Percentiles rank a stretch among this genome's conserved stretches.
Evolutionary conservation across 2,888 invertebrate genomes (phyloP).

Genomic region (Caenorhabditis sulstoni): DNA sequence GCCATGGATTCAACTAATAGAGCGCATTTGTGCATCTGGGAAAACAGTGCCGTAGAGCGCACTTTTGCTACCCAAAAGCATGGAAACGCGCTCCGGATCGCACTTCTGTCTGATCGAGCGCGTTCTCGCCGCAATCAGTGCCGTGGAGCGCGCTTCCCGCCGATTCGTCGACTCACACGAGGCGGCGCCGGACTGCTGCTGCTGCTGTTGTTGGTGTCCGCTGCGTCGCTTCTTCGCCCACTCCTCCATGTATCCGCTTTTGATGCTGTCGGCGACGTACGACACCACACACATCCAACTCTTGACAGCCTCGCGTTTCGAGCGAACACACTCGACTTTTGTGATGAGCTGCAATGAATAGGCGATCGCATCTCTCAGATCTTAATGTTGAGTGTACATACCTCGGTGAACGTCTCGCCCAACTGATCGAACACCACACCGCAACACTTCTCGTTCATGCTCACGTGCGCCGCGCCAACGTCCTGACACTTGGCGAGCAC

Average conservation of each 20-base stretch:
- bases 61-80: no score
- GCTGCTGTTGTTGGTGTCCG: constrained; percentile 35
- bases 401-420: constrained; percentile 78
- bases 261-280: constrained; percentile 77
- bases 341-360: constrained; percentile 66
- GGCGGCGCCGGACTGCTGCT: constrained; percentile 20
- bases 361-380: no score
- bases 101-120: no score
- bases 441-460: constrained; percentile 72
- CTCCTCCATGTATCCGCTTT: constrained; percentile 75
- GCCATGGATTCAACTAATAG: no score
- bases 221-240: constrained; percentile 69
- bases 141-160: no score
- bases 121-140: no score
- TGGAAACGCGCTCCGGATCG: no score
- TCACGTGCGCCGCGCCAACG: constrained; percentile 75
- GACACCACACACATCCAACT: constrained; percentile 77
- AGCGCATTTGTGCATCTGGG: no score
- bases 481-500: constrained; percentile 74
- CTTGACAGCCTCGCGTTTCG: constrained; percentile 78
- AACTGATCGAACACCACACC: constrained; percentile 77
- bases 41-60: no score
- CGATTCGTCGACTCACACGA: constrained; percentile 45
- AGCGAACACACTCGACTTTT: constrained; percentile 76
- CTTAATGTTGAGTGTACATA: no score